These are phyloP conservation scores for Schizopygopsis malacanthus DNA, from an alignment of 2,797 vertebrate genomes.

Conservation along the genomic window DNA sequence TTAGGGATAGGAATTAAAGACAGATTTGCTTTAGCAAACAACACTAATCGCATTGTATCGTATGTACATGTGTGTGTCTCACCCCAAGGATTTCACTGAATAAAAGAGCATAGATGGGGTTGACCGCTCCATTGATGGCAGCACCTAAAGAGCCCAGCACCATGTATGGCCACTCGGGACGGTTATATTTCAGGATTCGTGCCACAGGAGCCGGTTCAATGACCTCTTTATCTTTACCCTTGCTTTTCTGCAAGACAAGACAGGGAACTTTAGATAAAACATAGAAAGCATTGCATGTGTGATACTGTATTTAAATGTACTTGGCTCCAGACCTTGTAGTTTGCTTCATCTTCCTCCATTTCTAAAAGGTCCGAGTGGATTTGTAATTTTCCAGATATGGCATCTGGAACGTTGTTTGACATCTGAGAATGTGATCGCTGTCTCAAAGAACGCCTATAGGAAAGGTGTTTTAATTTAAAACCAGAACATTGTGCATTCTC, in stretches of 20 bases:
- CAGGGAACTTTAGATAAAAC: neutral
- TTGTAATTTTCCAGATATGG: slow-evolving; percentile 57
- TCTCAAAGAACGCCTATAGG: slow-evolving; percentile 69
- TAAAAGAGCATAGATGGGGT: slow-evolving; percentile 80
- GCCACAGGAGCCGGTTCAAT: slow-evolving; percentile 72
- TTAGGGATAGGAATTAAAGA: too few species aligned
- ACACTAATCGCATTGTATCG: neutral
- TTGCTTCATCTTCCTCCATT: slow-evolving; percentile 18
- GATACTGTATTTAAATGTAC: neutral
- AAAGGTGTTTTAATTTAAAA: slow-evolving; percentile 6
- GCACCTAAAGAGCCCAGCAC: slow-evolving; percentile 81
- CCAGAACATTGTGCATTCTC: neutral
- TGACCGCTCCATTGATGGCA: slow-evolving; percentile 79
- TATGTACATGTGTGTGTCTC: slow-evolving; percentile 13
- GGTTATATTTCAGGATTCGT: slow-evolving; percentile 83
- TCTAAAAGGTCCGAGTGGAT: slow-evolving; percentile 49
- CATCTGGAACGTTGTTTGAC: slow-evolving; percentile 65
- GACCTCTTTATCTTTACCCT: slow-evolving; percentile 57
- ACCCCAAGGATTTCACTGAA: slow-evolving; percentile 87
- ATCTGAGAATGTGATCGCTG: slow-evolving; percentile 70
- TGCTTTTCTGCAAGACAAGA: slow-evolving; percentile 52
- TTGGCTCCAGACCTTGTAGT: slow-evolving; percentile 37
- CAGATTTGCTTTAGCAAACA: too few species aligned
- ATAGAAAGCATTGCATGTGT: neutral
- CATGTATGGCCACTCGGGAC: slow-evolving; percentile 83